Evolutionary conservation across 1,140 invertebrate species (phyloP), one percentile per base, ranked within the genome.

Genomic region (Solenopsis fugax): DNA sequence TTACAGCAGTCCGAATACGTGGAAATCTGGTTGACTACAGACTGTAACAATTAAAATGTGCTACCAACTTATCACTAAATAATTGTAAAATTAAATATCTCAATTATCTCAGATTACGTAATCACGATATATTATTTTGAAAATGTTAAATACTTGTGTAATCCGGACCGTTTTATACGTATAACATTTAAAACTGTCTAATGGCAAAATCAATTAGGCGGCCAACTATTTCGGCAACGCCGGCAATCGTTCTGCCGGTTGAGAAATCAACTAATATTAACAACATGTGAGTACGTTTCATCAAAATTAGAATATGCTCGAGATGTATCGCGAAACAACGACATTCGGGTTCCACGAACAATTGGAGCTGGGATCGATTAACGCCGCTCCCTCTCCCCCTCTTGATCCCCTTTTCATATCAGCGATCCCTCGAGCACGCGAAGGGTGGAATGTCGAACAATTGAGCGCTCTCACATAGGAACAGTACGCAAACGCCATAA

Each of bases 321-420:
- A 29, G 41, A 64, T 7, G 1, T 77, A 12, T 77, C 10, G 24
- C 7, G 18, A 76, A 41, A 60, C 54, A 37, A 58, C 29, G 50
- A 21, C n/a, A 60, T 45, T 37, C 13, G 21, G 21, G 13, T 41
- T 41, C 13, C 9, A 21, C 12, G 12, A 41, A 16, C 54, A 65
- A 48, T 78, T 48, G 10, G 12, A 16, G 45, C 18, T 77, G 18
- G 45, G 45, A 45, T 13, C 29, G 34, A 78, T 78, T 65, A 78
- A 50, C 41, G 10, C 4, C 10, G 21, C 2, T 29, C 2, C 29
- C 29, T 29, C 29, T 2, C 29, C 29, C 29, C 29, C 29, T 29
- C 29, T 16, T 1, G 12, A n/a, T 5, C 16, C 13, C 48, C 48
- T 3, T 3, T 45, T 41, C n/a, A 10, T 65, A 62, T 77, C 21